Evolutionary conservation across 2,888 invertebrate genomes (phyloP), one percentile per base, ranked within the genome.

Genomic region (Rhingia rostrata): DNA sequence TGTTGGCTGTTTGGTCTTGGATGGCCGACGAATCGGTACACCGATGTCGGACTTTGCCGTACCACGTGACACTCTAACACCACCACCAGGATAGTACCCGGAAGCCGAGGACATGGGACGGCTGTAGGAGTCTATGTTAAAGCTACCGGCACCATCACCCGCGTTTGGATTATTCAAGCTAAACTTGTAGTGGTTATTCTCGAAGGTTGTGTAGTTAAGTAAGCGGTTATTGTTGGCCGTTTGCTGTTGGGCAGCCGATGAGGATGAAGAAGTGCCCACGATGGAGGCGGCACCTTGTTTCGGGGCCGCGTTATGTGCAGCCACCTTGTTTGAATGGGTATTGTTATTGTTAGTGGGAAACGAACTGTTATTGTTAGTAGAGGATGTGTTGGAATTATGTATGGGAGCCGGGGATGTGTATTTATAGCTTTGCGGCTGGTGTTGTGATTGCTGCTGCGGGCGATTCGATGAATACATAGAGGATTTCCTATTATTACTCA

Each of bases 131-230:
- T 88, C 86, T 82, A 86, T 60, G 53, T 87, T 87, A 72, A 67
- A 86, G 80, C 86, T 86, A 81, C 81, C 81, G 78, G 83, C 79
- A 53, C 86, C 73, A 73, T 66, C 54, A 87, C 86, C 70, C 61
- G 77, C 51, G 41, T 10, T 75, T 51, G 81, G 85, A 88, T 90
- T 90, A 87, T 90, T 92, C 87, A 92, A 86, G 86, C 92, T 91
- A 88, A 92, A 92, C 88, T 92, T 91, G 88, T 92, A 92, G 86
- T 92, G 92, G 88, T 92, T 92, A 87, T 91, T 91, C 88, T 91
- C 90, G 87, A 91, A 91, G 80, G 91, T 90, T 60, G 92, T 92
- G 87, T 92, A 91, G 88, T 90, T 91, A 73, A 87, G 86, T 88
- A 92, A 89, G 87, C 91, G 87, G 66, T 90, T 91, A 87, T 90